These are phyloP conservation scores for Protomyctophum bolini DNA, from an alignment of 2,113 vertebrate genomes.

Conservation along the genomic window DNA sequence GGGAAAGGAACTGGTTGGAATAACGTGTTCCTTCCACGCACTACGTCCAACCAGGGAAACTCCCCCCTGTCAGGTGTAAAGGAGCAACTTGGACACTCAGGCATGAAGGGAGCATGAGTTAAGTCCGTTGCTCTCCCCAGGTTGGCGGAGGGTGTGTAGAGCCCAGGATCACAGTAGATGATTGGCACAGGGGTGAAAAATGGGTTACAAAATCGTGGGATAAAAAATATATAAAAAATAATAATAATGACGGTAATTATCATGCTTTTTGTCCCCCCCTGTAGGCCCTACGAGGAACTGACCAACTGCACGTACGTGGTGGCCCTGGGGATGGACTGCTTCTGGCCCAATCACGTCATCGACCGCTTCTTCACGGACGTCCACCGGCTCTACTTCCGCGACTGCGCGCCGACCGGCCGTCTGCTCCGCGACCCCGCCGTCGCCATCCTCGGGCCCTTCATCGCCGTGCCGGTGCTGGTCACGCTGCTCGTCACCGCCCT, in stretches of 20 bases:
- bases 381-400: slow-evolving; percentile 84
- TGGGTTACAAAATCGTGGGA: too few relatives aligned
- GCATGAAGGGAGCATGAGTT: too few relatives aligned
- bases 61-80: too few relatives aligned
- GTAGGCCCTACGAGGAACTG: slow-evolving; percentile 83
- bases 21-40: too few relatives aligned
- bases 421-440: slow-evolving; percentile 83
- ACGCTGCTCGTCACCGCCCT: slow-evolving; percentile 86
- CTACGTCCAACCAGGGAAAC: too few relatives aligned
- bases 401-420: slow-evolving; percentile 83
- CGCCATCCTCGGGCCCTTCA: slow-evolving; percentile 84
- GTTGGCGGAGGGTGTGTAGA: too few relatives aligned
- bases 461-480: slow-evolving; percentile 82
- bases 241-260: not conserved
- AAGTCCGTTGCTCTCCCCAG: too few relatives aligned
- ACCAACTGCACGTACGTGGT: slow-evolving; percentile 86
- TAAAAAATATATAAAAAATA: too few relatives aligned
- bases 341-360: slow-evolving; percentile 87
- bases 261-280: slow-evolving; percentile 19
- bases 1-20: too few relatives aligned
- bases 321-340: slow-evolving; percentile 80
- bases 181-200: too few relatives aligned
- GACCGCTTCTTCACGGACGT: slow-evolving; percentile 85
- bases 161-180: too few relatives aligned
- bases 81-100: too few relatives aligned